Percentiles rank a stretch among this genome's conserved stretches.
These are phyloP conservation scores for Burhinus oedicnemus DNA, from an alignment of 2,113 vertebrate species.

Conservation along the genomic window DNA sequence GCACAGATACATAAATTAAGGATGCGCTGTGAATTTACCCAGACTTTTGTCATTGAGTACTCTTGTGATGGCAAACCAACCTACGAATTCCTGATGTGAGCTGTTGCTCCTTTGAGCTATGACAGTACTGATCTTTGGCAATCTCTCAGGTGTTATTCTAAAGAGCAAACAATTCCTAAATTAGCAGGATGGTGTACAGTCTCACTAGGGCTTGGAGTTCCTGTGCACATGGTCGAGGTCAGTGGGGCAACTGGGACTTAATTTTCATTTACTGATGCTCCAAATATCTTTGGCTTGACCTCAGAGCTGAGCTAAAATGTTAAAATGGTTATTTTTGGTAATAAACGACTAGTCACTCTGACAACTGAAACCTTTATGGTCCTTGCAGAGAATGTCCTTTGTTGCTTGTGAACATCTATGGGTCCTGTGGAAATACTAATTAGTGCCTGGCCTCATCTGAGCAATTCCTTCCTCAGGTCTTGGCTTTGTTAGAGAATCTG, in stretches of 20 bases:
- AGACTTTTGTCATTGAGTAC: background rate
- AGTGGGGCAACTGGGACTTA: background rate
- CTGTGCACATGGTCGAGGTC: background rate
- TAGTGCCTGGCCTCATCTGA: background rate
- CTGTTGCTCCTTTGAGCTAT: background rate
- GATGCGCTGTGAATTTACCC: background rate
- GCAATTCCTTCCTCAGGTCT: fast-evolving
- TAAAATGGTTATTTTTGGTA: background rate
- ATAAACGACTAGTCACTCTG: background rate
- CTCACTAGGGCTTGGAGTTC: background rate
- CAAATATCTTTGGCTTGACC: background rate
- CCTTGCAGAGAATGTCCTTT: background rate
- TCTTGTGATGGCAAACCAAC: background rate
- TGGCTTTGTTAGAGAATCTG: background rate
- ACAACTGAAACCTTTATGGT: background rate
- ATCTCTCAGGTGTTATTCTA: background rate
- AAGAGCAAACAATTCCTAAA: background rate
- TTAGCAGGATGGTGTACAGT: background rate
- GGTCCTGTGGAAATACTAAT: background rate
- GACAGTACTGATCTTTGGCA: background rate
- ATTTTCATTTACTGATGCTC: background rate
- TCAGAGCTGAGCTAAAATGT: background rate
- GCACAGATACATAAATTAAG: background rate
- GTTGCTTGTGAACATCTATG: background rate
- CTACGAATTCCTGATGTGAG: background rate